Percentiles rank a stretch among this genome's conserved stretches.
Evolutionary conservation across 2,888 invertebrate species (phyloP).

Genomic region (Pheosia tremula): DNA sequence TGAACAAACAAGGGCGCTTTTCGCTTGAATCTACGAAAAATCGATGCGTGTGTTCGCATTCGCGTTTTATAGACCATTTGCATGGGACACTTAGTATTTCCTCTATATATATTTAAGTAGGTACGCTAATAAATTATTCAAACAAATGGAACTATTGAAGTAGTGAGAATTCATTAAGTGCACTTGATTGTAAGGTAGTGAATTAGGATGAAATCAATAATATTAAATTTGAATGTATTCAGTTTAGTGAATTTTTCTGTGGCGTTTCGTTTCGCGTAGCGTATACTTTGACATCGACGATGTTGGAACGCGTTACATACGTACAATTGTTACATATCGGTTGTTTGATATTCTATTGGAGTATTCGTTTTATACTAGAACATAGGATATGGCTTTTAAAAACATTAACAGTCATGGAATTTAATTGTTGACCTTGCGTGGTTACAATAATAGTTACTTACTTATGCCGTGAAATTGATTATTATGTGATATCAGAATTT

Average conservation of each 20-base stretch:
- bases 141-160: constrained; percentile 59
- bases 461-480: too few species aligned
- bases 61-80: constrained; percentile 13
- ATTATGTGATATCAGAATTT: too few species aligned
- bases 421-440: background rate
- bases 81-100: constrained; percentile 39
- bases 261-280: constrained; percentile 13
- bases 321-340: constrained; percentile 6
- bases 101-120: constrained; percentile 38
- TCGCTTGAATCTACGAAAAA: background rate
- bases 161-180: constrained; percentile 80
- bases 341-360: constrained; percentile 8
- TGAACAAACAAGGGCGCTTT: background rate
- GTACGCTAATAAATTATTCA: constrained; percentile 48
- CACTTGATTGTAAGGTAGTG: constrained; percentile 73
- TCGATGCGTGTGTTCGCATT: background rate
- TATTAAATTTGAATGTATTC: constrained; percentile 59
- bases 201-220: constrained; percentile 32
- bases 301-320: background rate
- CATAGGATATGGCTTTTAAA: constrained; percentile 25
- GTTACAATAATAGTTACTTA: too few species aligned
- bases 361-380: constrained; percentile 12
- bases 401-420: background rate
- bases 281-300: constrained; percentile 16
- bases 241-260: constrained; percentile 33